These are phyloP conservation scores for Actinopyga echinites DNA, from an alignment of 53 echinoderm and acorn worm species.

Conservation along the genomic window DNA sequence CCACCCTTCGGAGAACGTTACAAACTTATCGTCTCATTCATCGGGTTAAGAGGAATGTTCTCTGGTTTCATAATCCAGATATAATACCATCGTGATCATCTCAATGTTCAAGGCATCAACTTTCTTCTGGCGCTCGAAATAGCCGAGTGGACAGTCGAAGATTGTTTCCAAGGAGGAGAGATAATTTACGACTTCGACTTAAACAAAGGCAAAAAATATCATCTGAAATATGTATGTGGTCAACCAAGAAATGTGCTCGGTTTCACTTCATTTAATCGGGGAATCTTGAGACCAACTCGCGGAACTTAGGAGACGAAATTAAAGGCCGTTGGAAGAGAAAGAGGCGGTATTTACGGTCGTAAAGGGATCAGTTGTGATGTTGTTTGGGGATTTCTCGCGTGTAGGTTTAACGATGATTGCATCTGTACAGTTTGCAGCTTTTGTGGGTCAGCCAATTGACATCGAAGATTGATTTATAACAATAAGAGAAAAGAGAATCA, in stretches of 20 bases:
- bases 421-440: background rate
- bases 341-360: conserved; percentile 5
- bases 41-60: too few species aligned
- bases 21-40: too few species aligned
- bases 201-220: background rate
- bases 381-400: conserved; percentile 20
- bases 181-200: conserved; percentile 12
- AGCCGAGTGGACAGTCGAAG: background rate
- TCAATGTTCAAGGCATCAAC: too few species aligned
- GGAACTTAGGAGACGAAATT: background rate
- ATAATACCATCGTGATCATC: too few species aligned
- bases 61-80: too few species aligned
- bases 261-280: conserved; percentile 8
- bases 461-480: conserved; percentile 12
- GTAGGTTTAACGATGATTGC: background rate
- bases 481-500: background rate
- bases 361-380: background rate
- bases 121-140: too few species aligned
- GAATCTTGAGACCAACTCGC: background rate
- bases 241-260: background rate
- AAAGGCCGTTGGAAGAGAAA: background rate
- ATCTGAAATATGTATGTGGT: conserved; percentile 9
- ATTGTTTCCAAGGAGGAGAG: conserved; percentile 13
- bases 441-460: conserved; percentile 23
- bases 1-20: too few species aligned